Evolutionary conservation across 30 jellyfish, hydroid and myxozoan species (phyloP).

Genomic region (Euphysa ruthae): DNA sequence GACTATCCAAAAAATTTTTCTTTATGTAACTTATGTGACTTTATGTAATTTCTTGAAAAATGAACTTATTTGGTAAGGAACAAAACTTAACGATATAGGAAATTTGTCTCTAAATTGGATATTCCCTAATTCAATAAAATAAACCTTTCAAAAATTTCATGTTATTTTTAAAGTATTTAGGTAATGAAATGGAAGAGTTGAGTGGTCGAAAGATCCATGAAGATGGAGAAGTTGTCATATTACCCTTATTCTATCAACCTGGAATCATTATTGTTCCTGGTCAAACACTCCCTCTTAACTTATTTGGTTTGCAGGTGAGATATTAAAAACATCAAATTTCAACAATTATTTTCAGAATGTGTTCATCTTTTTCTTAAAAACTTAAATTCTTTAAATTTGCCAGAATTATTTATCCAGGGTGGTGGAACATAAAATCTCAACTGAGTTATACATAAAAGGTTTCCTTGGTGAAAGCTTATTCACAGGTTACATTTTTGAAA

Average conservation of each 20-base stretch:
- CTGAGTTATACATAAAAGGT: no score
- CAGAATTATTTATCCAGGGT: no score
- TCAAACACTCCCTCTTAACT: constrained; percentile 61
- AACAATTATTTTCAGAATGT: not conserved
- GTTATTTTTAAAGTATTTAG: constrained; percentile 54
- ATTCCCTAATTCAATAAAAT: no score
- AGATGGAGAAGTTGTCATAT: constrained; percentile 59
- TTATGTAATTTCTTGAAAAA: no score
- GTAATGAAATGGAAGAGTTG: constrained; percentile 80
- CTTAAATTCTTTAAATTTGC: not conserved
- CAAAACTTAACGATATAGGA: no score
- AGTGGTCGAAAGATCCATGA: constrained; percentile 87
- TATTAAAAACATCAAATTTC: not conserved
- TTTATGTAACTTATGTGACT: no score
- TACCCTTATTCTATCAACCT: constrained; percentile 57
- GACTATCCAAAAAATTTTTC: no score
- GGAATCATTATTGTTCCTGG: constrained; percentile 83
- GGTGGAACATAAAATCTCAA: no score
- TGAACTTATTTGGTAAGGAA: no score
- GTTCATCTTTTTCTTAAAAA: not conserved
- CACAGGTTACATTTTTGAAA: not conserved
- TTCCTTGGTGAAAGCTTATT: no score
- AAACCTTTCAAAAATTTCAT: no score
- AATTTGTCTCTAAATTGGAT: no score
- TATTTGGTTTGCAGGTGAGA: constrained; percentile 76